Conservation (phyloP, 2,888 invertebrate species). For the Diaphora mendica region DNA sequence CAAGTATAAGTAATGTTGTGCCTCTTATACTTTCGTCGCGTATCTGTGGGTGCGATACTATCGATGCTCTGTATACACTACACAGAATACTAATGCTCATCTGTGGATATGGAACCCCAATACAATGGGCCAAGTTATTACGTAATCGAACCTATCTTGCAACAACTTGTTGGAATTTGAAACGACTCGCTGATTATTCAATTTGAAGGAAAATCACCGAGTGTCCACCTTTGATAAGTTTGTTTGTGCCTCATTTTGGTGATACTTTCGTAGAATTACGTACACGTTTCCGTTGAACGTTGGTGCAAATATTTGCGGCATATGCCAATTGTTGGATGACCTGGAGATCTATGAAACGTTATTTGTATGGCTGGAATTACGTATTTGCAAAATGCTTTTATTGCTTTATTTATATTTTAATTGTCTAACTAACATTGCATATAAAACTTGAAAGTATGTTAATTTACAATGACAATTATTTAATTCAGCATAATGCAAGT, state of each 20-base stretch:
- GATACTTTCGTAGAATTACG: constrained; percentile 20
- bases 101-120: constrained; percentile 59
- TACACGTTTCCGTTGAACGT: constrained; percentile 13
- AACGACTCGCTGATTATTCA: constrained; percentile 53
- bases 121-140: constrained; percentile 60
- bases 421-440: too few species aligned
- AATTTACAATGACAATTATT: too few species aligned
- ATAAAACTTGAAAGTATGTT: too few species aligned
- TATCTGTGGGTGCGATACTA: constrained; percentile 73
- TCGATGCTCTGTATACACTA: constrained; percentile 48
- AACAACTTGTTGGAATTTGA: constrained; percentile 60
- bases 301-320: constrained; percentile 10
- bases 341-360: background rate
- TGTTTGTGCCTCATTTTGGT: constrained; percentile 31
- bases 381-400: background rate
- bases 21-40: constrained; percentile 60
- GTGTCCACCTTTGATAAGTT: constrained; percentile 38
- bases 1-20: constrained; percentile 36
- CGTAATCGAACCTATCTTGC: constrained; percentile 57
- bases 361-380: background rate
- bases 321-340: constrained; percentile 8
- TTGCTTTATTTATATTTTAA: background rate
- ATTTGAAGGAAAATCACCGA: constrained; percentile 54
- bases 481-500: too few species aligned
- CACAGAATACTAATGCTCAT: constrained; percentile 60